phyloP scores from a whole-genome alignment of 53 echinoderm and acorn worm genomes.

The Temnopleurus reevesii region DNA sequence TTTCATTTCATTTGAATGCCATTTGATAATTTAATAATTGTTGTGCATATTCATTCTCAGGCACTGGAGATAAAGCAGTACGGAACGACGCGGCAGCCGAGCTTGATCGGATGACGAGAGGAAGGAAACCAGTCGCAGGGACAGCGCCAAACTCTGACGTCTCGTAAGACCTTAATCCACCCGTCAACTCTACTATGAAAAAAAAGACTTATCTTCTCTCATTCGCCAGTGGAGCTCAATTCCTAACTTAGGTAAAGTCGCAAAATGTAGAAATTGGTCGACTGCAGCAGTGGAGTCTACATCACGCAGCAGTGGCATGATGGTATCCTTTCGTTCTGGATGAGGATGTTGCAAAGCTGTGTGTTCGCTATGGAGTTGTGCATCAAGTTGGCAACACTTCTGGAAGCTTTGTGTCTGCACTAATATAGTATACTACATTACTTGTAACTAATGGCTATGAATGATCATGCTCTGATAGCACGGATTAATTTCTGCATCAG shows the following conservation, averaged over 20 bases:
- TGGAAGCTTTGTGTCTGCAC: neutral
- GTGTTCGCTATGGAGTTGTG: neutral
- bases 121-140: constrained; percentile 83
- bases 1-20: too few relatives aligned
- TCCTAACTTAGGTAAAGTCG: neutral
- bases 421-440: neutral
- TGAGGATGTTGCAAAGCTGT: neutral
- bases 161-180: constrained; percentile 6
- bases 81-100: constrained; percentile 97
- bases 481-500: too few relatives aligned
- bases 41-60: too few relatives aligned
- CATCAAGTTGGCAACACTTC: neutral
- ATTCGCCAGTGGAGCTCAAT: neutral
- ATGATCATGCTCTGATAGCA: neutral
- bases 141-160: constrained; percentile 67
- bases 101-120: constrained; percentile 91
- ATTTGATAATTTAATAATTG: too few relatives aligned
- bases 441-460: neutral
- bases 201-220: constrained; percentile 25
- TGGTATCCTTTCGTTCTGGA: neutral
- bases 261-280: neutral
- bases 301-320: neutral
- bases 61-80: constrained; percentile 86
- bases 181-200: constrained; percentile 18
- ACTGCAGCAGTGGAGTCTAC: neutral